A percentile compares a stretch with the other conserved stretches of the same genome.
Evolutionary conservation across 2,888 invertebrate genomes (phyloP).

Genomic region (Cephalotes varians): DNA sequence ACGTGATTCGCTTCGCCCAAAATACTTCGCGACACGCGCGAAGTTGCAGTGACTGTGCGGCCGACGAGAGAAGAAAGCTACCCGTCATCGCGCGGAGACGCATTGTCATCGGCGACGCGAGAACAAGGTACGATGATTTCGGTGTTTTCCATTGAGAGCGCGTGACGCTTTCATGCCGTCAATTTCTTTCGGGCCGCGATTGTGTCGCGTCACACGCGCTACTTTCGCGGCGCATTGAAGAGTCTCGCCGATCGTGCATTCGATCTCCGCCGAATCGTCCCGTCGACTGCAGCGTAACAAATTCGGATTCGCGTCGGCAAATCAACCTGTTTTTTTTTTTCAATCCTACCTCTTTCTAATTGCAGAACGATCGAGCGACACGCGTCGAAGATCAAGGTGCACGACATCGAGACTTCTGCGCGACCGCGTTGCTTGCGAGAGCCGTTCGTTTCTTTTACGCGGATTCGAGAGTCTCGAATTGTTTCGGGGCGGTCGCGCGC

Average conservation of each 20-base stretch:
- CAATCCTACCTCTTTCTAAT: background rate
- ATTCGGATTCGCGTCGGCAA: background rate
- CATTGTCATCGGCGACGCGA: background rate
- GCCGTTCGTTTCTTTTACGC: background rate
- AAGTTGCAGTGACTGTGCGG: conserved; percentile 26
- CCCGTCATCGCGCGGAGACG: background rate
- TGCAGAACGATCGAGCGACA: background rate
- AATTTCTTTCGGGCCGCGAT: background rate
- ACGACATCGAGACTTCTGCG: background rate
- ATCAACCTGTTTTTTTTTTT: background rate
- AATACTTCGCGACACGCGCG: background rate
- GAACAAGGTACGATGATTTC: background rate
- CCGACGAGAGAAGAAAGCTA: background rate
- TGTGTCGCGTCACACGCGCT: background rate
- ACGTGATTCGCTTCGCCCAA: background rate
- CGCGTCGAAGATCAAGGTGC: background rate
- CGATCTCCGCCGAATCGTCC: background rate
- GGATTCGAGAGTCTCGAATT: background rate
- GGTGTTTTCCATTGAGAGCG: background rate
- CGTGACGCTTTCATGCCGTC: background rate
- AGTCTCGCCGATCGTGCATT: background rate
- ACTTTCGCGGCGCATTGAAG: background rate
- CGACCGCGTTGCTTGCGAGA: too few relatives aligned
- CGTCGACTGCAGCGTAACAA: background rate
- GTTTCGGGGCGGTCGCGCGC: conserved; percentile 1